Conservation (phyloP, 2,888 invertebrate genomes). For the Crepidodera aurea region DNA sequence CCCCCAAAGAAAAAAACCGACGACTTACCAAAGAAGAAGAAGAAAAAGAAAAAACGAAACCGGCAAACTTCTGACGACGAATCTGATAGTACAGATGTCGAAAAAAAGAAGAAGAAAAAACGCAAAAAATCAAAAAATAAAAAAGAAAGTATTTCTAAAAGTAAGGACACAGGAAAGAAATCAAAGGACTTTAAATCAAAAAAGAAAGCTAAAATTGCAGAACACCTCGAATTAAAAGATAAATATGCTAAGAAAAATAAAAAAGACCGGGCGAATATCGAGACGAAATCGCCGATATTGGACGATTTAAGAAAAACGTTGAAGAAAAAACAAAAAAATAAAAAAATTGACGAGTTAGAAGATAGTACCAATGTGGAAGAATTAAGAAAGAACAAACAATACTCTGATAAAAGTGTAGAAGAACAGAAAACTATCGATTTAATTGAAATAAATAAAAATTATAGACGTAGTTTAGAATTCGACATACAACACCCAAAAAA, state of each 20-base stretch:
- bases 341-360: background rate
- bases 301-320: constrained; percentile 4
- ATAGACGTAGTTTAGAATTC: constrained; percentile 1
- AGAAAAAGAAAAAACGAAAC: constrained; percentile 29
- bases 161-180: background rate
- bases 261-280: background rate
- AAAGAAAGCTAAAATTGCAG: background rate
- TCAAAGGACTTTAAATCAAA: background rate
- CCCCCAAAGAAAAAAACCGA: constrained; percentile 1
- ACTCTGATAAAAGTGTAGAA: background rate
- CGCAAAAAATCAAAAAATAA: constrained; percentile 2
- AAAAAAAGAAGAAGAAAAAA: constrained; percentile 9
- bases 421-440: background rate
- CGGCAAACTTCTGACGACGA: constrained; percentile 3
- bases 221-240: background rate
- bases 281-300: background rate
- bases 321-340: constrained; percentile 3
- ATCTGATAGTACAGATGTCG: constrained; percentile 20
- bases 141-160: background rate
- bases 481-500: background rate
- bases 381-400: background rate
- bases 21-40: constrained; percentile 8
- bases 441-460: constrained; percentile 1
- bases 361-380: background rate
- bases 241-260: background rate